Evolutionary conservation across 2,797 vertebrate genomes (phyloP).

Genomic region (Spondyliosoma cantharus): DNA sequence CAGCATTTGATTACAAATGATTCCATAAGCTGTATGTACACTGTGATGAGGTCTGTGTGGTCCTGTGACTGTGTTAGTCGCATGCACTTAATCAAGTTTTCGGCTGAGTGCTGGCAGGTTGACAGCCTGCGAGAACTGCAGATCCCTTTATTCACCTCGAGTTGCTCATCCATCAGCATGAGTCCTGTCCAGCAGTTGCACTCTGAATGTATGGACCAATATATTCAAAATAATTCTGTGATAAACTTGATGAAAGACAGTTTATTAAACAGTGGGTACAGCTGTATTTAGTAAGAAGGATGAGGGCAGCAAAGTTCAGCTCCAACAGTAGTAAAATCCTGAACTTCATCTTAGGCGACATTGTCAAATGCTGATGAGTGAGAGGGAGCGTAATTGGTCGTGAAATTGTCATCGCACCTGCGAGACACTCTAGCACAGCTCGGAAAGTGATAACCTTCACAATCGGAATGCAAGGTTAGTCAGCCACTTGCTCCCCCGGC

Average conservation of each 20-base stretch:
- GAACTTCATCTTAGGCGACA: conserved; percentile 28
- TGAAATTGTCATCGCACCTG: conserved; percentile 64
- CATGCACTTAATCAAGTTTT: conserved; percentile 65
- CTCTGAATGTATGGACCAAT: conserved; percentile 21
- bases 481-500: conserved; percentile 36
- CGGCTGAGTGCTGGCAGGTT: conserved; percentile 63
- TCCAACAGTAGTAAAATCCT: conserved; percentile 39
- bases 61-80: conserved; percentile 45
- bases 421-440: conserved; percentile 47
- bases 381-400: conserved; percentile 56
- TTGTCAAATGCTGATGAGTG: conserved; percentile 51
- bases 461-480: conserved; percentile 55
- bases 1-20: conserved; percentile 26
- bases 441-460: conserved; percentile 66
- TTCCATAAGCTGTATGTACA: conserved; percentile 28
- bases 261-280: conserved; percentile 23
- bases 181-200: conserved; percentile 27
- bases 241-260: conserved; percentile 18
- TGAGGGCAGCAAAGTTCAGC: conserved; percentile 26
- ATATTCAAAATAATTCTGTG: conserved; percentile 21
- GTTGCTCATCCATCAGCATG: conserved; percentile 54
- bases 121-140: conserved; percentile 54
- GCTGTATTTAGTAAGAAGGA: conserved; percentile 23
- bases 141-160: conserved; percentile 38
- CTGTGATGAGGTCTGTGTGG: conserved; percentile 10